Base-by-base conservation (phyloP, 2,888 invertebrate genomes). In the Rhingia rostrata region DNA sequence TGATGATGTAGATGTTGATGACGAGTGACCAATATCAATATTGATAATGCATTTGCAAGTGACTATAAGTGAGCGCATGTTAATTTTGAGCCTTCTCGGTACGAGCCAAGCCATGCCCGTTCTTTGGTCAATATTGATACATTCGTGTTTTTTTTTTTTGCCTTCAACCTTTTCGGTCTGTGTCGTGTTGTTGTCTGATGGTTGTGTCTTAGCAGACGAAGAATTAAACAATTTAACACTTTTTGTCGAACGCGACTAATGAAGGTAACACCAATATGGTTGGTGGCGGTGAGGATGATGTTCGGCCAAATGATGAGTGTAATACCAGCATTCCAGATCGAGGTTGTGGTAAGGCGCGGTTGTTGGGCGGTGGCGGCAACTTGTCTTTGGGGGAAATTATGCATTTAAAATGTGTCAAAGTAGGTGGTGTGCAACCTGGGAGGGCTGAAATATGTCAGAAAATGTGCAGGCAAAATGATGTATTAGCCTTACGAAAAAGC, bases 221-320 rank as follows among this genome's bases (percentile, higher is more conserved):
- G 85, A 81, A 86, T 83, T 86, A 81, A 83, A 86, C 78, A 82
- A 86, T 86, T 86, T 86, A 86, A 84, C 74, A 84, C 84, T 33
- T 80, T 22, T 84, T 84, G 74, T 70, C 84, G 74, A 43, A 6
- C 79, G 49, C 74, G 66, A 32, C 79, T 64, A 84, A 80, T 79
- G 74, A 84, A 74, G 79, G 69, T 64, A 70, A 61, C 67, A 64
- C 39, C 45, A 58, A 39, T 7, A 60, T 32, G 53, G 33, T 47
- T 33, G 32, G 37, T 12, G 39, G n/a, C 35, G 51, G 30, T 54
- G 47, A 14, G 30, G 66, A 39, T 61, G 72, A 66, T 67, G 80
- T 54, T 67, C 54, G 73, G 2, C 53, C 67, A 67, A 80, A 73
- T 80, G 66, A 79, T 67, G 61, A 78, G 73, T 39, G 78, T 58